These are phyloP conservation scores for Phenacoccus solenopsis DNA, from an alignment of 1,140 invertebrate genomes.

Conservation along the genomic window DNA sequence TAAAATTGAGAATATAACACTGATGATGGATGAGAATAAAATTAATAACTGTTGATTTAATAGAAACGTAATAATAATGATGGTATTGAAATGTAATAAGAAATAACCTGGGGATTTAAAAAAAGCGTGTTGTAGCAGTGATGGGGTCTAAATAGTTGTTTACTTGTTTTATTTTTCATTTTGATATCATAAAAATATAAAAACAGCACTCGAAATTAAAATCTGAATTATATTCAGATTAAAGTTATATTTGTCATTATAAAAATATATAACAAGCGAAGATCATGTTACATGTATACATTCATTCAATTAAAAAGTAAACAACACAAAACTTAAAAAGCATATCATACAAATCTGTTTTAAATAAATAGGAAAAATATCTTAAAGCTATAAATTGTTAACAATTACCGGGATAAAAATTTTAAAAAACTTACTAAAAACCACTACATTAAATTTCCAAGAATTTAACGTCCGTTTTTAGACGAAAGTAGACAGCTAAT, in stretches of 20 bases:
- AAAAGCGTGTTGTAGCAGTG: too few relatives aligned
- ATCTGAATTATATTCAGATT: background rate
- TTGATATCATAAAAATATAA: too few relatives aligned
- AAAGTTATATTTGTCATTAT: background rate
- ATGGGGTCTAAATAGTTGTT: too few relatives aligned
- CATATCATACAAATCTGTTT: conserved; percentile 14
- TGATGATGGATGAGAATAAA: too few relatives aligned
- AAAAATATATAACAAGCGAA: conserved; percentile 3
- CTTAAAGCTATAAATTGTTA: conserved; percentile 14
- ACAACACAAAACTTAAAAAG: conserved; percentile 15
- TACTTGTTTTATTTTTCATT: too few relatives aligned
- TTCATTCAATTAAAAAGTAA: conserved; percentile 12
- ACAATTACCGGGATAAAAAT: conserved; percentile 4
- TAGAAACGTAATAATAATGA: too few relatives aligned
- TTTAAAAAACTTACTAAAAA: background rate
- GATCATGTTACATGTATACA: background rate
- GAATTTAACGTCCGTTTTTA: conserved; percentile 2
- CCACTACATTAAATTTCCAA: background rate
- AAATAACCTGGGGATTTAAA: too few relatives aligned
- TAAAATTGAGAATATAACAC: too few relatives aligned
- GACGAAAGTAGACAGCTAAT: background rate
- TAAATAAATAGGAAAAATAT: conserved; percentile 14
- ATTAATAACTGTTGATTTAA: too few relatives aligned
- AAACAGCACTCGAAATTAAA: background rate
- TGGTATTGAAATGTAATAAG: too few relatives aligned